A percentile compares a stretch with the other conserved stretches of the same genome.
phyloP scores from a whole-genome alignment of 1,140 invertebrate species.

The Musca domestica region DNA sequence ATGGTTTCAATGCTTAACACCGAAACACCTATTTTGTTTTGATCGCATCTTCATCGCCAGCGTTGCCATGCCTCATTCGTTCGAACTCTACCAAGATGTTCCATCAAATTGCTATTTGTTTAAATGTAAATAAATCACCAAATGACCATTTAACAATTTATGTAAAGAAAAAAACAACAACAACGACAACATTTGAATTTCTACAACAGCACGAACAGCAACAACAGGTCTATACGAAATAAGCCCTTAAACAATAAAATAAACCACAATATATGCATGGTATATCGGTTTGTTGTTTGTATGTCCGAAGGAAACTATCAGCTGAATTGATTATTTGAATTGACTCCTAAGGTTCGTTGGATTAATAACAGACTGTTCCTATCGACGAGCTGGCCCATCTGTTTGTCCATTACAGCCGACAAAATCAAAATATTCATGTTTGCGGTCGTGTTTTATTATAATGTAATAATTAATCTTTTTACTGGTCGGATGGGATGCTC shows the following conservation, averaged over 20 bases:
- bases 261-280: neutral
- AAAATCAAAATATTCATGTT: conserved; percentile 20
- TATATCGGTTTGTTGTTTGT: neutral
- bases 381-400: neutral
- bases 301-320: neutral
- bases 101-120: conserved; percentile 11
- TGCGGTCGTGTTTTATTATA: conserved; percentile 17
- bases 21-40: conserved; percentile 4
- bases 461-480: conserved; percentile 19
- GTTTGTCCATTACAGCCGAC: neutral
- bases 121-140: conserved; percentile 17
- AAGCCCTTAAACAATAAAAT: neutral
- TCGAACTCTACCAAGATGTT: neutral
- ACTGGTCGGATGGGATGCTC: neutral
- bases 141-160: conserved; percentile 5
- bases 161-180: neutral
- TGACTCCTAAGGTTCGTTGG: neutral
- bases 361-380: neutral
- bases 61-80: neutral
- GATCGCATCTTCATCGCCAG: neutral
- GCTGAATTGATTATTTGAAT: neutral
- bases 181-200: neutral
- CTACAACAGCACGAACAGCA: neutral
- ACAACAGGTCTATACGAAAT: neutral
- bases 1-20: conserved; percentile 8